Conservation (phyloP, 2,113 vertebrate genomes). For the Corythaeola cristata region DNA sequence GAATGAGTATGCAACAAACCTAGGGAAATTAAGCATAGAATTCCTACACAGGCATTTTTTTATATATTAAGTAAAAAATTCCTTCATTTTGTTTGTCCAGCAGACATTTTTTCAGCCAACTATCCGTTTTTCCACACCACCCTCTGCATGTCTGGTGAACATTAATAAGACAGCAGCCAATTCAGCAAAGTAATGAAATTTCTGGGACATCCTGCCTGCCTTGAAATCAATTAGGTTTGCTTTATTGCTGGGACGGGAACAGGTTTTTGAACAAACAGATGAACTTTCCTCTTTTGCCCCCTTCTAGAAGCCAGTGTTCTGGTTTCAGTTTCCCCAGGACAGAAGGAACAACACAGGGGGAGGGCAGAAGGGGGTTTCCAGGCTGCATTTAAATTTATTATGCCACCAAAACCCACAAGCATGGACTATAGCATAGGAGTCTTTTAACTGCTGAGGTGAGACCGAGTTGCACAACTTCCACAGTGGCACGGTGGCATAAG, state of each 20-base stretch:
- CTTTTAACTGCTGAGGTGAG: neutral
- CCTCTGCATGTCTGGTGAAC: neutral
- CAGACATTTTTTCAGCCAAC: neutral
- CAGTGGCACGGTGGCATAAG: rapidly evolving
- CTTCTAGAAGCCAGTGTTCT: neutral
- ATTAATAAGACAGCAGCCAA: conserved; percentile 8
- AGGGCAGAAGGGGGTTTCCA: neutral
- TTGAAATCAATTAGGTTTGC: conserved; percentile 14
- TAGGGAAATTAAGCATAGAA: neutral
- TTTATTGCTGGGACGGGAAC: neutral
- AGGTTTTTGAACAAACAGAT: conserved; percentile 12
- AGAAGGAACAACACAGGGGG: neutral
- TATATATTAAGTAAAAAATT: neutral
- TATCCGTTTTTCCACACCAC: conserved; percentile 22
- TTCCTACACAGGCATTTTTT: neutral
- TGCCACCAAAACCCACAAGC: neutral
- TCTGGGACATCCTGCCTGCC: neutral
- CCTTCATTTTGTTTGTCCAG: neutral
- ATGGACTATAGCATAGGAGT: neutral
- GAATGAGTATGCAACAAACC: neutral
- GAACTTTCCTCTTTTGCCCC: conserved; percentile 16
- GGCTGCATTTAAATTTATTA: neutral
- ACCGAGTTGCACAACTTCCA: neutral
- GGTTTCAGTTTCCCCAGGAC: neutral
- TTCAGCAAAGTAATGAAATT: conserved; percentile 37